Evolutionary conservation across 2,113 vertebrate genomes (phyloP).

Genomic region (Catharus minimus): DNA sequence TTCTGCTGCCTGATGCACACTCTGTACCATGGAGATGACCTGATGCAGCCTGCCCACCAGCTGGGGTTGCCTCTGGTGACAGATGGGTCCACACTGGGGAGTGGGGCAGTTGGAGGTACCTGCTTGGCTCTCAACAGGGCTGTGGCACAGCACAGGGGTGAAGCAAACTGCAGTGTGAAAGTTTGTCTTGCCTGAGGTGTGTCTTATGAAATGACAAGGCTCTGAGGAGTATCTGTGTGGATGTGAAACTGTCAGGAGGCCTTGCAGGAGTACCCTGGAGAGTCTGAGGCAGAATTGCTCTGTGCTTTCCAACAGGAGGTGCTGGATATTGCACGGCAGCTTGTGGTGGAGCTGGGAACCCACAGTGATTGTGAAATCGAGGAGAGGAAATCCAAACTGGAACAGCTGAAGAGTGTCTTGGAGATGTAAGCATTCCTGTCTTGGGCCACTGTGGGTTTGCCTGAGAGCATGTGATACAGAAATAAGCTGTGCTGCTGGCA

Average conservation of each 20-base stretch:
- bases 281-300: neutral
- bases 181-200: neutral
- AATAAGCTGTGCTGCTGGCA: neutral
- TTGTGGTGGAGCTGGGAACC: slow-evolving; percentile 88
- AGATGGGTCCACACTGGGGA: neutral
- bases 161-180: neutral
- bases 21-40: neutral
- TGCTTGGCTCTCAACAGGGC: neutral
- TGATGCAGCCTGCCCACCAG: neutral
- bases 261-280: neutral
- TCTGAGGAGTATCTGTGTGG: neutral
- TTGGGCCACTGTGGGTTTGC: neutral
- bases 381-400: slow-evolving; percentile 93
- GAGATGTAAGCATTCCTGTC: slow-evolving; percentile 86
- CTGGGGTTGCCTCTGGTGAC: neutral
- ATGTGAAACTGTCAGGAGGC: neutral
- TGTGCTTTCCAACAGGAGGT: slow-evolving; percentile 83
- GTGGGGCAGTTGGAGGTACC: neutral
- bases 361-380: slow-evolving; percentile 90
- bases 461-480: neutral
- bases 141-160: neutral
- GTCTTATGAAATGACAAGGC: neutral
- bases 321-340: slow-evolving; percentile 91
- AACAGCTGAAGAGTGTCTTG: slow-evolving; percentile 95
- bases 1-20: neutral